Base-by-base conservation (phyloP, 35 echinoderm and acorn worm species). In the Apostichopus japonicus region DNA sequence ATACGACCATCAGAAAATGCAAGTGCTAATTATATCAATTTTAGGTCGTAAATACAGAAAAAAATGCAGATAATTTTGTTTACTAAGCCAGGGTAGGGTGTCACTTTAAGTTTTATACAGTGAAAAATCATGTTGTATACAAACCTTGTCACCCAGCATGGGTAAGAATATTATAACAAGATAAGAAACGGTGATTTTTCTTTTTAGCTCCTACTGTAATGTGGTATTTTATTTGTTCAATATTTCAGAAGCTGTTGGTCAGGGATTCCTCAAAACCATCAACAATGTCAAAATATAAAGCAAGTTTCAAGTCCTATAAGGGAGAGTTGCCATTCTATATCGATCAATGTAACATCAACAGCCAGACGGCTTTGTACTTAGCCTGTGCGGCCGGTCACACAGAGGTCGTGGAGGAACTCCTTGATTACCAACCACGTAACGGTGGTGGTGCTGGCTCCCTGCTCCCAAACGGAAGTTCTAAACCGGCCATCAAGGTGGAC, bases 291-390 rank as follows among this genome's bases (percentile, higher is more conserved):
- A 87, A 91, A 25, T 90, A 53, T 6, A 88, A 80, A n/a, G 91
- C 89, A 16, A 94, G 93, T 53, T 94, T 98, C 75, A 98, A 98
- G 77, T 78, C 92, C 15, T 95, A 98, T 78, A 95, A 98, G 80
- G 96, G 94, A 53, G 91, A 94, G 16, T 67, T 98, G 13, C 96
- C 96, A 54, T 98, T 98, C 78, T 93, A 94, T 72, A 92, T 98
- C 14, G 94, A 94, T 86, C 90, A 89, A 77, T 55, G 91, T 0
- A 98, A 98, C 81, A 94, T 96, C 25, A 98, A 95, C 44, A 92
- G 95, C n/a, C 97, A 96, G 77, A 99, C 97, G 7, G 80, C 95
- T 22, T 88, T 99, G 22, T 96, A 95, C 16, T 90, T 96, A 0
- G 97, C 95, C 0, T 93, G 91, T 84, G 92, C 91, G 10, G 91